Evolutionary conservation across 2,888 invertebrate genomes (phyloP).

Genomic region (Scaptomyza polygonia): DNA sequence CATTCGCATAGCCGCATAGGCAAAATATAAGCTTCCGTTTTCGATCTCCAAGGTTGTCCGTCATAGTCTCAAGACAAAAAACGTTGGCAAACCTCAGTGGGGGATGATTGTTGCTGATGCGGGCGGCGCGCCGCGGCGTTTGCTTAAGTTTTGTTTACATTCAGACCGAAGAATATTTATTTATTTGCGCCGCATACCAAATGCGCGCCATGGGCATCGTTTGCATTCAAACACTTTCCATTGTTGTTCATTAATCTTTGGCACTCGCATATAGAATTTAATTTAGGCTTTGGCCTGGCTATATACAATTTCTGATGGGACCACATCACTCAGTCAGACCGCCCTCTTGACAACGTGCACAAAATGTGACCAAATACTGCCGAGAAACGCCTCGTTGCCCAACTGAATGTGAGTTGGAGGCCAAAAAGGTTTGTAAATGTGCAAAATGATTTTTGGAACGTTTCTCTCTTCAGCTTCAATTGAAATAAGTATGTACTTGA

Average conservation of each 20-base stretch:
- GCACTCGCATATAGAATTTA: conserved; percentile 69
- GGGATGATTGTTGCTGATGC: conserved; percentile 15
- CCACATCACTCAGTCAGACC: conserved; percentile 27
- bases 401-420: not conserved
- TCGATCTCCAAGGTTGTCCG: conserved; percentile 43
- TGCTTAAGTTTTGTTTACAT: conserved; percentile 29
- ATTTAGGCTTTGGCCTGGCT: conserved; percentile 65
- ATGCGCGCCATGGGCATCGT: conserved; percentile 67
- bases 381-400: conserved; percentile 22
- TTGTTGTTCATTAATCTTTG: conserved; percentile 69
- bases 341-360: conserved; percentile 5
- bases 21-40: conserved; percentile 57
- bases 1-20: conserved; percentile 32
- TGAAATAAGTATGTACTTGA: conserved; percentile 44
- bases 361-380: conserved; percentile 38
- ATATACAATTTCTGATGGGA: conserved; percentile 61
- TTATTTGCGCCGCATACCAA: conserved; percentile 65
- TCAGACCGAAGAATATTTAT: conserved; percentile 65
- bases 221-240: conserved; percentile 75
- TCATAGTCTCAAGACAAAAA: conserved; percentile 13
- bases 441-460: conserved; percentile 16
- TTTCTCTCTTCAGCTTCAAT: conserved; percentile 14
- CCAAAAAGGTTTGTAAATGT: conserved; percentile 17
- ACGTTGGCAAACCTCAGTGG: conserved; percentile 32
- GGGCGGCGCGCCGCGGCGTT: too few relatives aligned